Evolutionary conservation across 1,140 invertebrate species (phyloP).

Genomic region (Diachasmimorpha longicaudata): DNA sequence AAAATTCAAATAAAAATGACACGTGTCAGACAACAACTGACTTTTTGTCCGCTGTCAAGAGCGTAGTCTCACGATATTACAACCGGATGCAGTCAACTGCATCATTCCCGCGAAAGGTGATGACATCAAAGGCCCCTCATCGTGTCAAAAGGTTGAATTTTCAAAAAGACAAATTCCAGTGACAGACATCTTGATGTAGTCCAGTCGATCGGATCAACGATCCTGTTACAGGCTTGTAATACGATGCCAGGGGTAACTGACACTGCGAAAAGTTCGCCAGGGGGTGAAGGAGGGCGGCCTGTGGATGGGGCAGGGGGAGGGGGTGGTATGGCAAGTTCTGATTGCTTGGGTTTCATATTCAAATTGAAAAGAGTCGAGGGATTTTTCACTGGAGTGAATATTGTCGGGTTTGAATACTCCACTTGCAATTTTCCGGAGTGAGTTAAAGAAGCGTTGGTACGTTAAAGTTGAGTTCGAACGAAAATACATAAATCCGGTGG

Average conservation of each 20-base stretch:
- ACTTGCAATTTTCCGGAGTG: background rate
- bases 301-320: too few relatives aligned
- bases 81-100: conserved; percentile 11
- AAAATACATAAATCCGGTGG: conserved; percentile 25
- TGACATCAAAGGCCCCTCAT: background rate
- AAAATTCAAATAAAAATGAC: too few relatives aligned
- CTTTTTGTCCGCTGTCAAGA: background rate
- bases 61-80: conserved; percentile 3
- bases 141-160: background rate
- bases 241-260: background rate
- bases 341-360: background rate
- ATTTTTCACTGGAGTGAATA: background rate
- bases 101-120: background rate
- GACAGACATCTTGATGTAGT: background rate
- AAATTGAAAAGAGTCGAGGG: background rate
- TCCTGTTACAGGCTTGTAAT: conserved; percentile 4
- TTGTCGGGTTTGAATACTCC: background rate
- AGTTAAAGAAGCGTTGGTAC: background rate
- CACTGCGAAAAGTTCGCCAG: background rate
- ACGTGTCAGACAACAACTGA: too few relatives aligned
- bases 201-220: conserved; percentile 12
- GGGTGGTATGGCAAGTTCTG: background rate
- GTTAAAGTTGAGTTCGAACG: conserved; percentile 5
- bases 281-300: too few relatives aligned
- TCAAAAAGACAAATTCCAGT: background rate